These are phyloP conservation scores for Antheraea mylitta DNA, from an alignment of 1,140 invertebrate species.

Conservation along the genomic window DNA sequence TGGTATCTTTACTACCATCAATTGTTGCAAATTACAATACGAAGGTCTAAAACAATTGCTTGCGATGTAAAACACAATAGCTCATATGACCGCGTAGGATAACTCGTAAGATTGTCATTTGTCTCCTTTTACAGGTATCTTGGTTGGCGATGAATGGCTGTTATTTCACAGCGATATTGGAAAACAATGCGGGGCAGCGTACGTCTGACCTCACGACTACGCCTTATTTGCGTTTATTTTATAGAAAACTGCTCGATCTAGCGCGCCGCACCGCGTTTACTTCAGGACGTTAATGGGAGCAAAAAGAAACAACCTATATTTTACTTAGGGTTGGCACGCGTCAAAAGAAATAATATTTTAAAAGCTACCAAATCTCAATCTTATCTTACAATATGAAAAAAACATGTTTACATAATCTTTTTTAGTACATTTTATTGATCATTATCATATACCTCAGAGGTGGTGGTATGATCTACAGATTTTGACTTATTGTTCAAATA, in stretches of 20 bases:
- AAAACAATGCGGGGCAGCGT: constrained; percentile 8
- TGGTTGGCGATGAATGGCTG: not conserved
- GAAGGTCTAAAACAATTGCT: not conserved
- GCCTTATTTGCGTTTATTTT: constrained; percentile 9
- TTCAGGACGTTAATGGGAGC: constrained; percentile 8
- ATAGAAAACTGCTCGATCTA: constrained; percentile 7
- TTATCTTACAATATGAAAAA: too few species aligned
- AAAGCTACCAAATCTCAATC: too few species aligned
- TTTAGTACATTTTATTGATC: too few species aligned
- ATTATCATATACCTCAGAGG: too few species aligned
- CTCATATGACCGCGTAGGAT: not conserved
- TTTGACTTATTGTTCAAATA: too few species aligned
- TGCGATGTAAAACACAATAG: not conserved
- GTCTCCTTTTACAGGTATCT: not conserved
- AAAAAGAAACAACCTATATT: constrained; percentile 10
- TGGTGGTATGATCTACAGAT: too few species aligned
- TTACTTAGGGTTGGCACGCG: constrained; percentile 4
- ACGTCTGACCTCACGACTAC: constrained; percentile 6
- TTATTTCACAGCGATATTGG: constrained; percentile 10
- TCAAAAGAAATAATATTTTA: too few species aligned
- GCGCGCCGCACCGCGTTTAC: constrained; percentile 2
- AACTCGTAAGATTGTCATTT: not conserved
- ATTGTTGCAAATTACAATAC: not conserved
- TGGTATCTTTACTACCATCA: not conserved
- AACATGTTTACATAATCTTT: too few species aligned